Base-by-base conservation (phyloP, 2,888 invertebrate species). In the Stenolophus ochropezus region DNA sequence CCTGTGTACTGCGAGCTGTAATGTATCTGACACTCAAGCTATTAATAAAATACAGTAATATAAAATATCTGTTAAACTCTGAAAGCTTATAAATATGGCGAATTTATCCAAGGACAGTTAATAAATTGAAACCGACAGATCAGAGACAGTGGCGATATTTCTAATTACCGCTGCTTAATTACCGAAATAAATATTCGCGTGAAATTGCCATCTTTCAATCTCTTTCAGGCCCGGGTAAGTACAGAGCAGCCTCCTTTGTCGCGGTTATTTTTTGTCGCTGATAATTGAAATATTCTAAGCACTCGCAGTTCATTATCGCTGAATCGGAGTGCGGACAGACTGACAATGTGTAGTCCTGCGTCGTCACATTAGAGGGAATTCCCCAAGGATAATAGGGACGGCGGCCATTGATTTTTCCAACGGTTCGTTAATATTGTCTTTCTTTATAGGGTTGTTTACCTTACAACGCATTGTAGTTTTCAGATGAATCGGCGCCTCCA, bases 241-340 rank as follows among this genome's bases (percentile, higher is more conserved):
- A 73, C 0, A 73, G 49, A 21, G 33, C 71, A 18, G 33, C 14
- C n/a, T 23, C 49, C 73, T 73, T 73, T 51, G 73, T 47, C 65
- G 14, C 21, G 49, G 49, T 21, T 47, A 18, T 75, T 53, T 65
- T 42, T 61, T 61, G 14, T 16, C 65, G 25, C n/a, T 58, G 58
- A 61, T 77, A 77, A 77, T 77, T 77, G 61, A 77, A 77, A 77
- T 77, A 77, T 77, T 77, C 77, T 77, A 77, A 77, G 77, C 77
- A 77, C 77, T 65, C 49, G 5, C 65, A n/a, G 23, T 49, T 77
- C 77, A 65, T 77, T 77, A 77, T 77, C 77, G 65, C 61, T 77
- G 47, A 65, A 77, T 77, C 65, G 61, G 23, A 77, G 18, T 11
- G 75, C 53, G 51, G 5, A 42, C 25, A 25, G 33, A 33, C 61